Evolutionary conservation across 2,888 invertebrate species (phyloP).

Genomic region (Anticlea derivata): DNA sequence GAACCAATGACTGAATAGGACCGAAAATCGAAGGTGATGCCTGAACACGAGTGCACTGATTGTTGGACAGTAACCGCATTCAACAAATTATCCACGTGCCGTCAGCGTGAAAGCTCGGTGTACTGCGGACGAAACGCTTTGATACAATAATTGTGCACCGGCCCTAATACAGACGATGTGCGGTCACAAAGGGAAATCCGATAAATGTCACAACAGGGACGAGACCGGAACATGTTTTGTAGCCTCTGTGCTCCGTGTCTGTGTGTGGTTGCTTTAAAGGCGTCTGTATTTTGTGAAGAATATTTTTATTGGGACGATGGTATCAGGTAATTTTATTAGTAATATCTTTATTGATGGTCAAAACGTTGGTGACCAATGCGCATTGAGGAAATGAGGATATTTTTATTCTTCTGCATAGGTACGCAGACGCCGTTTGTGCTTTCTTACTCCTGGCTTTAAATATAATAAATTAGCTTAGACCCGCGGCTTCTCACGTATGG

Average conservation of each 20-base stretch:
- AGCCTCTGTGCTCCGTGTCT: slow-evolving; percentile 15
- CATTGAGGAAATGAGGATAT: too few relatives aligned
- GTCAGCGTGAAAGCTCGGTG: slow-evolving; percentile 29
- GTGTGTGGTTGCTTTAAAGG: slow-evolving; percentile 6
- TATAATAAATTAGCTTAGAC: too few relatives aligned
- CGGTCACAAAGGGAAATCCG: slow-evolving; percentile 52
- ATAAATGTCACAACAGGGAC: slow-evolving; percentile 53
- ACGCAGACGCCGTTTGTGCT: too few relatives aligned
- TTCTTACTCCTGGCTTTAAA: too few relatives aligned
- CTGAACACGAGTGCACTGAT: slow-evolving; percentile 6
- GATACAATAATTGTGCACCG: slow-evolving; percentile 50
- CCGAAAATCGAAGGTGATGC: neutral
- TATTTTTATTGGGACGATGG: slow-evolving; percentile 5
- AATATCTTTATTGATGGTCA: too few relatives aligned
- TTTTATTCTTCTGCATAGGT: too few relatives aligned
- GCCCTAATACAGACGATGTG: slow-evolving; percentile 42
- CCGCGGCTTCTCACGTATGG: too few relatives aligned
- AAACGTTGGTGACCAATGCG: too few relatives aligned
- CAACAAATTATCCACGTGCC: slow-evolving; percentile 25
- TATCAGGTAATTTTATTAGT: neutral
- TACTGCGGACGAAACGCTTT: slow-evolving; percentile 39
- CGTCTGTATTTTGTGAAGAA: slow-evolving; percentile 23
- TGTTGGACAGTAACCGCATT: slow-evolving; percentile 11
- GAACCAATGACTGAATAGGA: too few relatives aligned
- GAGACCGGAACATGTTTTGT: slow-evolving; percentile 38